Percentiles rank a stretch among this genome's conserved stretches.
phyloP scores from a whole-genome alignment of 1,140 invertebrate genomes.

The Pogonomyrmex barbatus region DNA sequence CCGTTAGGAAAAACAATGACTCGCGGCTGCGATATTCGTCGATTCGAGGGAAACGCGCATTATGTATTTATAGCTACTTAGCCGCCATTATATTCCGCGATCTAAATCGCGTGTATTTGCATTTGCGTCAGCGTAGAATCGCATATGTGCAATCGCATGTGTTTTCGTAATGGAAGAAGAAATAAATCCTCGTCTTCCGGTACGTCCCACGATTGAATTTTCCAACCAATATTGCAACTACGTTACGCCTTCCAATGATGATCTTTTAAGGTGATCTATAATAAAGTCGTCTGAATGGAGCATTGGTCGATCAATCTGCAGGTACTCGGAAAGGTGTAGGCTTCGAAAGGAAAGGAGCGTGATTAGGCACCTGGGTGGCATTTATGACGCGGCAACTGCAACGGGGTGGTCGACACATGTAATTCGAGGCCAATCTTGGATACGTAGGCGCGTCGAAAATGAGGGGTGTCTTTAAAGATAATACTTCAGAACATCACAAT shows the following conservation, averaged over 20 bases:
- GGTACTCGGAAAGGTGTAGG: constrained; percentile 46
- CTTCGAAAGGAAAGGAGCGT: constrained; percentile 40
- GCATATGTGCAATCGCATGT: background rate
- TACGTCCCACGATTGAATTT: constrained; percentile 1
- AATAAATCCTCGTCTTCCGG: constrained; percentile 23
- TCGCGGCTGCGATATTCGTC: background rate
- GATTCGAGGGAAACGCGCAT: constrained; percentile 2
- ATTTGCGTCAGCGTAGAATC: constrained; percentile 26
- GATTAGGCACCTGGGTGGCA: constrained; percentile 64
- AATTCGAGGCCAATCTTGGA: constrained; percentile 69
- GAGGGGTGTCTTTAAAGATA: constrained; percentile 64
- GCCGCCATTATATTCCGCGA: constrained; percentile 36
- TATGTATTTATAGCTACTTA: background rate
- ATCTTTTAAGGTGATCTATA: background rate
- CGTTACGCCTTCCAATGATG: background rate
- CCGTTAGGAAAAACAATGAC: constrained; percentile 20
- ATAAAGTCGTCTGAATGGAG: constrained; percentile 14
- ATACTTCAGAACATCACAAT: constrained; percentile 49
- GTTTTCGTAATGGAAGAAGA: background rate
- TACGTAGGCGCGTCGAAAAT: constrained; percentile 38
- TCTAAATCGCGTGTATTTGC: constrained; percentile 49
- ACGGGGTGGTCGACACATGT: constrained; percentile 32
- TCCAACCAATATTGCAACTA: background rate
- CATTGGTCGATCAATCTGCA: constrained; percentile 21
- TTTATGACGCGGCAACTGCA: background rate